Evolutionary conservation across 2,113 vertebrate genomes (phyloP).

Genomic region (Regulus satrapa): DNA sequence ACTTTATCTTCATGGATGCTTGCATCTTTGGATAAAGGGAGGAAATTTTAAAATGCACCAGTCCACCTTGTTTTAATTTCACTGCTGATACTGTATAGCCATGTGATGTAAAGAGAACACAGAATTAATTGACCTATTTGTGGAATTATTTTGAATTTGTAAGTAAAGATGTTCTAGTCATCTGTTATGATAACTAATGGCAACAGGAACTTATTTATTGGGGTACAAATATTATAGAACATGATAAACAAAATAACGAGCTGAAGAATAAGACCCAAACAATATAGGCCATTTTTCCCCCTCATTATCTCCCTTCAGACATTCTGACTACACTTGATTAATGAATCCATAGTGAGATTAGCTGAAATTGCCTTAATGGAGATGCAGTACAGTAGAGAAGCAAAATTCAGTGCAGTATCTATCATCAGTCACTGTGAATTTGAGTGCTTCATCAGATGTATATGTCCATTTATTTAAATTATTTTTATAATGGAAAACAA

Average conservation of each 20-base stretch:
- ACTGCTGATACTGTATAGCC: neutral
- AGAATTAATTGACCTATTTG: neutral
- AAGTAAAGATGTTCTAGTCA: neutral
- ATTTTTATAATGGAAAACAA: neutral
- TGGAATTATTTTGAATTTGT: neutral
- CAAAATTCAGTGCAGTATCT: conserved; percentile 6
- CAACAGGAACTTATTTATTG: neutral
- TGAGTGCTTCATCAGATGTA: neutral
- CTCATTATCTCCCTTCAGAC: conserved; percentile 53
- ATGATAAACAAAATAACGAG: conserved; percentile 16
- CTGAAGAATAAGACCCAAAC: conserved; percentile 22
- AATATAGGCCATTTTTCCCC: neutral
- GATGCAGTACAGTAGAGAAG: neutral
- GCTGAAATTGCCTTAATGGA: conserved; percentile 58
- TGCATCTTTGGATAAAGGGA: neutral
- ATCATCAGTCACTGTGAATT: conserved; percentile 18
- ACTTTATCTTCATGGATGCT: neutral
- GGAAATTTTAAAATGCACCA: neutral
- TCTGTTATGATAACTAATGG: neutral
- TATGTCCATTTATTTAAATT: neutral
- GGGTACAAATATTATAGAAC: neutral
- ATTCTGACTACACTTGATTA: conserved; percentile 56
- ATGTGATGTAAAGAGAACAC: neutral
- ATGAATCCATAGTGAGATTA: conserved; percentile 56
- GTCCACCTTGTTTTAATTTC: neutral